Evolutionary conservation across 2,797 vertebrate species (phyloP).

Genomic region (Oryzias dopingdopingensis): DNA sequence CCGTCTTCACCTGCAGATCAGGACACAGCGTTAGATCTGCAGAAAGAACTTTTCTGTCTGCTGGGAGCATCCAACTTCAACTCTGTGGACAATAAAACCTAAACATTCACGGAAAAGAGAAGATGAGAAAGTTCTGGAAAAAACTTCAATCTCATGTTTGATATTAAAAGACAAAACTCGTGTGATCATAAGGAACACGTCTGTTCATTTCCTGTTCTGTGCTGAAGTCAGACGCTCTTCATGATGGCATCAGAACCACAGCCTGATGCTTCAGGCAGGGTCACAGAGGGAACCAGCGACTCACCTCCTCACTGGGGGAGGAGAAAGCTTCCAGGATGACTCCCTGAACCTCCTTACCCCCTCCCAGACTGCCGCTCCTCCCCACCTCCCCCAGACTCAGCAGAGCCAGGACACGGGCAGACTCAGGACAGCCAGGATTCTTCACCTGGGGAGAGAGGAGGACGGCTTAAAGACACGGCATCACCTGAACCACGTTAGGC

Average conservation of each 20-base stretch:
- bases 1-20: slow-evolving; percentile 22
- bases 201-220: too few relatives aligned
- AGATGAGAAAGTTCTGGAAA: too few relatives aligned
- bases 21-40: rapidly evolving
- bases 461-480: not conserved
- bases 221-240: too few relatives aligned
- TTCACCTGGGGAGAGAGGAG: slow-evolving; percentile 63
- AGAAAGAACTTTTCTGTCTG: not conserved
- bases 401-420: slow-evolving; percentile 85
- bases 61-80: not conserved
- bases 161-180: too few relatives aligned
- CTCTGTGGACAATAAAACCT: too few relatives aligned
- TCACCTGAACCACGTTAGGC: not conserved
- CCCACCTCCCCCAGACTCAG: slow-evolving; percentile 90
- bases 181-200: too few relatives aligned
- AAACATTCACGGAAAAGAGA: too few relatives aligned
- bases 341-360: slow-evolving; percentile 84
- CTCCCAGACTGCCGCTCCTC: slow-evolving; percentile 78
- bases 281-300: too few relatives aligned
- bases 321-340: slow-evolving; percentile 88
- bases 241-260: too few relatives aligned
- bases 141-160: too few relatives aligned
- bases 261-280: too few relatives aligned
- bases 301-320: slow-evolving; percentile 85
- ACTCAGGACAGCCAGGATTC: slow-evolving; percentile 75